Conservation (phyloP, 2,113 vertebrate species). For the Podilymbus podiceps region DNA sequence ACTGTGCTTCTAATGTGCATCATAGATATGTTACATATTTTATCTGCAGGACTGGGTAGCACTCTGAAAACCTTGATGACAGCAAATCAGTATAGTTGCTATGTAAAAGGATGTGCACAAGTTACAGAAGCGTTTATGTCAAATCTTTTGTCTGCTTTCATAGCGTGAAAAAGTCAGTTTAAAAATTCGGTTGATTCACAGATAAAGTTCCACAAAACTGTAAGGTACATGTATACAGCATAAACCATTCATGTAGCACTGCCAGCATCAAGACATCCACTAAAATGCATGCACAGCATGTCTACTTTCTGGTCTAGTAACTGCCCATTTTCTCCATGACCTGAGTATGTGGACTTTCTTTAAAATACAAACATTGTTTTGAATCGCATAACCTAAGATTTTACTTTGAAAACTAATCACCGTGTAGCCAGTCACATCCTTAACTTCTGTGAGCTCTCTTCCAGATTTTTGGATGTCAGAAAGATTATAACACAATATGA, state of each 20-base stretch:
- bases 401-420: neutral
- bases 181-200: neutral
- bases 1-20: neutral
- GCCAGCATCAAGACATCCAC: neutral
- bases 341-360: neutral
- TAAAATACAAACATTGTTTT: neutral
- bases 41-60: neutral
- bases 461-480: neutral
- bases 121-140: neutral
- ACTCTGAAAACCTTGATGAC: neutral
- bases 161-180: neutral
- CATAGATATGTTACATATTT: neutral
- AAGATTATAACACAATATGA: neutral
- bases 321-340: neutral
- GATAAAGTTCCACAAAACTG: neutral
- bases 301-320: neutral
- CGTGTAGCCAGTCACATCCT: neutral
- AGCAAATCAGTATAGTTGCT: neutral
- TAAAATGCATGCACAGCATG: fast-evolving
- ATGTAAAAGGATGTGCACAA: neutral
- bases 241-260: neutral
- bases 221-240: neutral
- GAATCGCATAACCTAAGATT: neutral
- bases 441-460: neutral
- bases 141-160: neutral